Conservation (phyloP, 2,888 invertebrate genomes). For the Ecdyonurus torrentis region DNA sequence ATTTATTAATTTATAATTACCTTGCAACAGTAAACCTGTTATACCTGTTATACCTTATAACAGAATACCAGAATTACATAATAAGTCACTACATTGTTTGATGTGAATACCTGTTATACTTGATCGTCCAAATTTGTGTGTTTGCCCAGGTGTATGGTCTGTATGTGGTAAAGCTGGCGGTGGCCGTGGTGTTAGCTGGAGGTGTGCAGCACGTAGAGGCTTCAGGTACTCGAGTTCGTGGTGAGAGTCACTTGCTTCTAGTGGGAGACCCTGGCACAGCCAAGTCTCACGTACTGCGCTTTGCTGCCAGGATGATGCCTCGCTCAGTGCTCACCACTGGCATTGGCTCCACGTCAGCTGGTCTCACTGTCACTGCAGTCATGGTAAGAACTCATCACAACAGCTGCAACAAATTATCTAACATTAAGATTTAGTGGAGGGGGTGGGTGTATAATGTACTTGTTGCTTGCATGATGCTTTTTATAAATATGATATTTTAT, state of each 20-base stretch:
- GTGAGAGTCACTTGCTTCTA: constrained; percentile 69
- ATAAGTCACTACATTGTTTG: neutral
- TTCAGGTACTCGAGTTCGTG: constrained; percentile 40
- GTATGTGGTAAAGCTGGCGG: constrained; percentile 70
- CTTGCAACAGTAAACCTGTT: neutral
- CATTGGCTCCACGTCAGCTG: constrained; percentile 70
- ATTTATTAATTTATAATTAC: no score
- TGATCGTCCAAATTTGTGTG: constrained; percentile 5
- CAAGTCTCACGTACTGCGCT: constrained; percentile 67
- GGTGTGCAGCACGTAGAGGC: constrained; percentile 29
- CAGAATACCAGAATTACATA: neutral
- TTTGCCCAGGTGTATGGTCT: constrained; percentile 62
- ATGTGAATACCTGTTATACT: neutral
- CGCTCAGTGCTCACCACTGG: constrained; percentile 75
- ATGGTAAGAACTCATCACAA: no score
- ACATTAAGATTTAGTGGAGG: no score
- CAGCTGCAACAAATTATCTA: no score
- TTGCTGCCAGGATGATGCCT: constrained; percentile 47
- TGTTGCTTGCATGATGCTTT: no score
- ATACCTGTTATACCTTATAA: neutral
- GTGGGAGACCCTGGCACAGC: constrained; percentile 85
- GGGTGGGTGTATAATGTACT: no score
- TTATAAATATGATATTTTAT: no score
- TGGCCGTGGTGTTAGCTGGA: constrained; percentile 42
- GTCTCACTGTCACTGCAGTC: constrained; percentile 73